phyloP scores from a whole-genome alignment of 2,888 invertebrate genomes.

The Geophilus truncorum region DNA sequence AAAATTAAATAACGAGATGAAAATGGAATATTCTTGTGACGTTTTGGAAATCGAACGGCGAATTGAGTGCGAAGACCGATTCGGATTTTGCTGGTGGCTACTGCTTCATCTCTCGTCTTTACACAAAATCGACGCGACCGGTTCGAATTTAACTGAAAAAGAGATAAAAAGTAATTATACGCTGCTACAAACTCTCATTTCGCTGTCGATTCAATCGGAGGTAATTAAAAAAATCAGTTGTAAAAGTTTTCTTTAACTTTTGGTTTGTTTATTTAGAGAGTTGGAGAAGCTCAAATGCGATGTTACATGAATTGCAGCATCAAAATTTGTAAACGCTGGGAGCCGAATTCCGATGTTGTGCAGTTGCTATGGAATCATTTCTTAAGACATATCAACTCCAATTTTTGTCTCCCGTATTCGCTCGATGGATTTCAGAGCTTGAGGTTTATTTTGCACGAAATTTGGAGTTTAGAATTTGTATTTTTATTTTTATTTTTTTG shows the following conservation, averaged over 20 bases:
- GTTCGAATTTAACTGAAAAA: background rate
- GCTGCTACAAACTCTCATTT: background rate
- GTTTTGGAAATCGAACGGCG: background rate
- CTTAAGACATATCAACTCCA: background rate
- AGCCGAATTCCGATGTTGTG: background rate
- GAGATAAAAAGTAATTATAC: background rate
- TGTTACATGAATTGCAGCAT: background rate
- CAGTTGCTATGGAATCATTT: conserved; percentile 28
- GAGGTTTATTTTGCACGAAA: background rate
- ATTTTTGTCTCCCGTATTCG: conserved; percentile 12
- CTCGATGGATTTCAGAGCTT: conserved; percentile 13
- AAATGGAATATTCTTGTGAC: background rate
- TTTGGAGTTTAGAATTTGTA: background rate
- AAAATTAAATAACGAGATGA: background rate
- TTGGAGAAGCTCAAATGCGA: background rate
- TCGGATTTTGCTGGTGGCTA: conserved; percentile 10
- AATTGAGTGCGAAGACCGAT: background rate
- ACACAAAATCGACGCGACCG: background rate
- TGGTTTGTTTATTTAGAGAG: conserved; percentile 10
- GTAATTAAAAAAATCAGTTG: background rate
- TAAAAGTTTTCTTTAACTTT: background rate
- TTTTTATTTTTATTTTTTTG: background rate
- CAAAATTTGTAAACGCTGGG: background rate
- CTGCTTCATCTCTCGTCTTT: background rate
- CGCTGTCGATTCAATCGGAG: background rate